Percentiles rank a stretch among this genome's conserved stretches.
Conservation (phyloP, 1,140 invertebrate species). For the Cotesia chilonis region DNA sequence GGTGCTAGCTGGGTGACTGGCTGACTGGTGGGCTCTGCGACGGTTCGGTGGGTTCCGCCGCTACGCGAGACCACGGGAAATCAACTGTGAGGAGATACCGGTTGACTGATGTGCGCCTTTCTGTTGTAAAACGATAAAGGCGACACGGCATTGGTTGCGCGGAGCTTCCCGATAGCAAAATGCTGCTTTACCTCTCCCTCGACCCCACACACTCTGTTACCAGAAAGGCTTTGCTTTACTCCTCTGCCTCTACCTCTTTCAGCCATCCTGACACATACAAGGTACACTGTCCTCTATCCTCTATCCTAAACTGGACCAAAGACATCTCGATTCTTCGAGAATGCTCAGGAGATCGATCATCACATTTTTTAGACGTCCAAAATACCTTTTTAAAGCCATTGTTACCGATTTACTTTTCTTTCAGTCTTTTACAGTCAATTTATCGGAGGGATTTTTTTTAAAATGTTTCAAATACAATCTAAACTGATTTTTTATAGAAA, state of each 20-base stretch:
- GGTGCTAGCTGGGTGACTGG: background rate
- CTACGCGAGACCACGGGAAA: constrained; percentile 63
- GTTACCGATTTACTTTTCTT: too few species aligned
- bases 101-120: constrained; percentile 68
- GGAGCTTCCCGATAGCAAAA: constrained; percentile 63
- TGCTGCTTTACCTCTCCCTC: constrained; percentile 26
- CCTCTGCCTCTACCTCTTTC: constrained; percentile 8
- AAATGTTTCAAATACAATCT: too few species aligned
- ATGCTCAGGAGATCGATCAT: too few species aligned
- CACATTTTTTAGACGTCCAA: too few species aligned
- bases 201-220: constrained; percentile 35
- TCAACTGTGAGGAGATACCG: constrained; percentile 68
- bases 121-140: constrained; percentile 68
- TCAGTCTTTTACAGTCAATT: too few species aligned
- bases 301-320: too few species aligned
- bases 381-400: too few species aligned
- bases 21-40: constrained; percentile 11
- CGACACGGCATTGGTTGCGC: constrained; percentile 64
- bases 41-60: constrained; percentile 48
- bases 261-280: background rate
- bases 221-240: constrained; percentile 21
- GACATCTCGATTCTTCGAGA: too few species aligned
- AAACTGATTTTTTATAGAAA: too few species aligned
- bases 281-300: too few species aligned
- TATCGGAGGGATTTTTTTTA: too few species aligned